Percentiles rank a stretch among this genome's conserved stretches.
phyloP scores from a whole-genome alignment of 1,140 invertebrate genomes.

The Drosophila tropicalis region DNA sequence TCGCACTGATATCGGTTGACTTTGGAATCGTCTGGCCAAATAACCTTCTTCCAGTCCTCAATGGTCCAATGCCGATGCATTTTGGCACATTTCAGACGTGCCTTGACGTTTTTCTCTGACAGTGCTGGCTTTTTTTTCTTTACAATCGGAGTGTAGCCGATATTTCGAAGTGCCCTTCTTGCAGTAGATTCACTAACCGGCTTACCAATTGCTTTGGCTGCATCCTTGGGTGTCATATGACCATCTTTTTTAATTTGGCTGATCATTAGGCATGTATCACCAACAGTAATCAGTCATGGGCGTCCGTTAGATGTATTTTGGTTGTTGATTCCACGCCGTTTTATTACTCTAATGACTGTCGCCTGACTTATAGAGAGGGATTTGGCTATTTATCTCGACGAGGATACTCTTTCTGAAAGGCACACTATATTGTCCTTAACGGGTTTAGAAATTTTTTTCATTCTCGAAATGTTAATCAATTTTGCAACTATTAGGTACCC shows the following conservation, averaged over 20 bases:
- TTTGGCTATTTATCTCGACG: no score
- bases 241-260: no score
- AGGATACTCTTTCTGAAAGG: no score
- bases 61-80: constrained; percentile 14
- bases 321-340: constrained; percentile 4
- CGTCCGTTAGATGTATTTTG: background rate
- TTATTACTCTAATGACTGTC: background rate
- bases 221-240: no score
- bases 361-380: no score
- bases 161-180: no score
- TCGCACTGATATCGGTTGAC: no score
- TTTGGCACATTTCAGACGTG: constrained; percentile 10
- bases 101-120: constrained; percentile 33
- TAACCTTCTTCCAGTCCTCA: constrained; percentile 26
- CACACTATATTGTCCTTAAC: no score
- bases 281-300: background rate
- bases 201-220: no score
- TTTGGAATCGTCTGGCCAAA: constrained; percentile 19
- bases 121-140: constrained; percentile 28
- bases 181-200: no score
- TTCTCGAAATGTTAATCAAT: background rate
- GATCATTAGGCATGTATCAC: background rate
- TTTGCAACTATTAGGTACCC: background rate
- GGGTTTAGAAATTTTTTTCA: no score
- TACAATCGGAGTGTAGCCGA: no score